phyloP scores from a whole-genome alignment of 2,888 invertebrate genomes.

The Glaucopsyche alexis region DNA sequence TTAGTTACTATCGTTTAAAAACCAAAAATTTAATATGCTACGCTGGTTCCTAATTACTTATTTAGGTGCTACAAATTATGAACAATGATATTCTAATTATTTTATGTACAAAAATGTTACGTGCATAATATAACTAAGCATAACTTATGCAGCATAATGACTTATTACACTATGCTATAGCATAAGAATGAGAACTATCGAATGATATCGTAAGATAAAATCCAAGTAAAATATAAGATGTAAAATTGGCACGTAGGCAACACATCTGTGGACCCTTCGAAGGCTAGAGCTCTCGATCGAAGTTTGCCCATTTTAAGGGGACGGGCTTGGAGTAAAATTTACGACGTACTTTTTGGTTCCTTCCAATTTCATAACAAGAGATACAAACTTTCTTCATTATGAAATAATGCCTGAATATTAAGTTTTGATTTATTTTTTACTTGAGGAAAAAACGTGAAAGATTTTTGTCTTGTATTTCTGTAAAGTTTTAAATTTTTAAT shows the following conservation, averaged over 20 bases:
- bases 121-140: too few species aligned
- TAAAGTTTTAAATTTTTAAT: not conserved
- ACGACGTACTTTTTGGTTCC: slow-evolving; percentile 44
- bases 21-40: too few species aligned
- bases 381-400: slow-evolving; percentile 41
- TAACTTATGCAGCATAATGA: not conserved
- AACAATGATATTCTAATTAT: too few species aligned
- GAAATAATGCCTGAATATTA: slow-evolving; percentile 34
- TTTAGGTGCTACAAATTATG: too few species aligned
- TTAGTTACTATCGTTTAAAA: not conserved
- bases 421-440: slow-evolving; percentile 19
- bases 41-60: too few species aligned
- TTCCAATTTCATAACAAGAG: slow-evolving; percentile 43
- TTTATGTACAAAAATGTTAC: too few species aligned
- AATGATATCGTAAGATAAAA: slow-evolving; percentile 4
- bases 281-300: slow-evolving; percentile 29
- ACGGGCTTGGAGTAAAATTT: slow-evolving; percentile 39
- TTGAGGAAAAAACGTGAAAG: not conserved
- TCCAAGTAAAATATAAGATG: slow-evolving; percentile 26
- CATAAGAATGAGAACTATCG: not conserved
- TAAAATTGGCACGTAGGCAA: slow-evolving; percentile 28
- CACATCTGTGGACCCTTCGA: slow-evolving; percentile 26
- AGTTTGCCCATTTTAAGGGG: slow-evolving; percentile 25
- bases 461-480: not conserved
- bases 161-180: not conserved